Evolutionary conservation across 2,888 invertebrate genomes (phyloP).

Genomic region (Zhuqinia jingwanae): DNA sequence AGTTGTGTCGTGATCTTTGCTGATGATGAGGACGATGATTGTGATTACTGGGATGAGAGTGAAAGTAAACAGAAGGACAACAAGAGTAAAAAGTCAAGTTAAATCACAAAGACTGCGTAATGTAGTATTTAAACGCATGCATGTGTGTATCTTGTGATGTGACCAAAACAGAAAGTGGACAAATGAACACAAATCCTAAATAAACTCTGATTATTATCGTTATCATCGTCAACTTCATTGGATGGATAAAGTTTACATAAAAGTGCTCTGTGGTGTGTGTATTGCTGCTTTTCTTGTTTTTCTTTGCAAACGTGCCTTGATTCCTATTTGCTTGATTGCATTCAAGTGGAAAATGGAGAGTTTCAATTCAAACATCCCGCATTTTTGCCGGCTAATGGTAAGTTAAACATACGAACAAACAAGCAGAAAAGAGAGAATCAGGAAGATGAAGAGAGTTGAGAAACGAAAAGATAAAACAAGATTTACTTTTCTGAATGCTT

Average conservation of each 20-base stretch:
- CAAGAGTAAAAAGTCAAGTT: not conserved
- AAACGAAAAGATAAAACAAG: not conserved
- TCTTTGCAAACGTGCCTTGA: not conserved
- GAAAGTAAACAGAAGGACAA: not conserved
- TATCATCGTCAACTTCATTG: slow-evolving; percentile 11
- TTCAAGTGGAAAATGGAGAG: slow-evolving; percentile 11
- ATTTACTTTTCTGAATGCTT: not conserved
- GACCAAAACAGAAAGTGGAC: not conserved
- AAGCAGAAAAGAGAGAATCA: not conserved
- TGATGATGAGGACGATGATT: not conserved
- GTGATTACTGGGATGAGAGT: slow-evolving; percentile 12
- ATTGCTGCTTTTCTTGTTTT: too few relatives aligned
- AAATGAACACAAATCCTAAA: not conserved
- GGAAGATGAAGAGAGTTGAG: not conserved
- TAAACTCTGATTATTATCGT: not conserved
- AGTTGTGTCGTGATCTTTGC: not conserved
- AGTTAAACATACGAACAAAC: not conserved
- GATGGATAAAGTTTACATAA: not conserved
- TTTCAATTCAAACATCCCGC: not conserved
- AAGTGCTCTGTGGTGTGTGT: not conserved
- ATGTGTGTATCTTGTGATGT: not conserved
- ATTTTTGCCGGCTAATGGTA: not conserved
- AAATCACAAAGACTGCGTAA: not conserved
- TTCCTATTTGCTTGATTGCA: not conserved
- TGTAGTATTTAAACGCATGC: too few relatives aligned